phyloP scores from a whole-genome alignment of 2,888 invertebrate species.

The Gastrophysa polygoni region DNA sequence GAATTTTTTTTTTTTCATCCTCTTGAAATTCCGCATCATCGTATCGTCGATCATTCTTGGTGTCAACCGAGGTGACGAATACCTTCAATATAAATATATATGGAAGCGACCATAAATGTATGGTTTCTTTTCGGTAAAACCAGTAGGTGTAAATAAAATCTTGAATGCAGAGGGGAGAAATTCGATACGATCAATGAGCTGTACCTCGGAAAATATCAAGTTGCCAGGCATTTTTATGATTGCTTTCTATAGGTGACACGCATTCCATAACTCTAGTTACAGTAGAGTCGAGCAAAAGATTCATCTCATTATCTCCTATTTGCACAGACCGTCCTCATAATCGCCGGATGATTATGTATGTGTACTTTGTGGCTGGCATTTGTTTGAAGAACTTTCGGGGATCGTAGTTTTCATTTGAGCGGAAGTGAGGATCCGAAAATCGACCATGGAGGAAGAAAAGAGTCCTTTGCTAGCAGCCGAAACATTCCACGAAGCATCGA shows the following conservation, averaged over 20 bases:
- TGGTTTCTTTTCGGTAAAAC: constrained; percentile 9
- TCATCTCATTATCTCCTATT: constrained; percentile 3
- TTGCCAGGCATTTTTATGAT: constrained; percentile 16
- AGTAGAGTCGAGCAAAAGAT: not conserved
- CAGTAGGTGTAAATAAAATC: constrained; percentile 17
- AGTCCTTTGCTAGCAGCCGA: constrained; percentile 9
- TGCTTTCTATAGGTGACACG: constrained; percentile 9
- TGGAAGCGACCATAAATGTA: not conserved
- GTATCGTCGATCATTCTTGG: too few relatives aligned
- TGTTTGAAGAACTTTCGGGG: not conserved
- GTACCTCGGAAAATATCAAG: constrained; percentile 12
- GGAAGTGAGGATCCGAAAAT: not conserved
- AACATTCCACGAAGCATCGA: not conserved
- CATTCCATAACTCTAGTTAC: constrained; percentile 9
- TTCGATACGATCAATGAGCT: constrained; percentile 16
- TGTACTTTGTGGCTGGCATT: not conserved
- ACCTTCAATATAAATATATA: too few relatives aligned
- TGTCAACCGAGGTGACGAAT: too few relatives aligned
- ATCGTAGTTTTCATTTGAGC: not conserved
- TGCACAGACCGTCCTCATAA: not conserved
- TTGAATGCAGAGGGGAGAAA: constrained; percentile 11
- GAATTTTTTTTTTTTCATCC: too few relatives aligned
- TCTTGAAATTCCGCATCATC: too few relatives aligned
- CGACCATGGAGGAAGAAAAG: constrained; percentile 14
- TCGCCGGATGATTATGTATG: not conserved